phyloP scores from a whole-genome alignment of 2,888 invertebrate genomes.

The Sympetrum striolatum region DNA sequence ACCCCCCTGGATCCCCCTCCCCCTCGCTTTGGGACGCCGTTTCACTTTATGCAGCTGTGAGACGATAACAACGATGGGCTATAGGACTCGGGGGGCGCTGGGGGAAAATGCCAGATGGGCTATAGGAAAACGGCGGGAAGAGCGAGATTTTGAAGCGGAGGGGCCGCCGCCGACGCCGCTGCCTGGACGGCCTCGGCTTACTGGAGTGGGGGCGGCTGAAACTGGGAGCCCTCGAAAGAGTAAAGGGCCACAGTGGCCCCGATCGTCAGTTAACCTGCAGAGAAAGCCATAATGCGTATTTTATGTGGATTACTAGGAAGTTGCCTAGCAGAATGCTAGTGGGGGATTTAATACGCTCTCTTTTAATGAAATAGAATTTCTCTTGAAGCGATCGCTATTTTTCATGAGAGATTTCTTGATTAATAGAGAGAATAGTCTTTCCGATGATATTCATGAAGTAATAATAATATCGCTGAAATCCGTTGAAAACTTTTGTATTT shows the following conservation, averaged over 20 bases:
- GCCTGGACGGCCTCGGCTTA: constrained; percentile 39
- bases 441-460: too few relatives aligned
- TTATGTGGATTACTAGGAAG: background rate
- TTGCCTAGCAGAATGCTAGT: background rate
- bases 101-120: constrained; percentile 60
- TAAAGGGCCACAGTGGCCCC: constrained; percentile 36
- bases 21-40: constrained; percentile 48
- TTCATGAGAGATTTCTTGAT: background rate
- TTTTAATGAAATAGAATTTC: background rate
- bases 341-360: background rate
- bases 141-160: constrained; percentile 44
- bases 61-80: constrained; percentile 64
- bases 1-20: background rate
- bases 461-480: too few relatives aligned
- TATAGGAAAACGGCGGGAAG: constrained; percentile 58
- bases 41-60: constrained; percentile 63
- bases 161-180: constrained; percentile 33
- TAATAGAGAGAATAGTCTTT: too few relatives aligned
- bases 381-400: background rate
- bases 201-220: background rate
- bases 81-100: constrained; percentile 57
- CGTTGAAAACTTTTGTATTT: too few relatives aligned
- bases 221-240: constrained; percentile 40
- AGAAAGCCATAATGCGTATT: background rate
- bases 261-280: background rate